Evolutionary conservation across 2,113 vertebrate species (phyloP).

Genomic region (Burhinus bistriatus): DNA sequence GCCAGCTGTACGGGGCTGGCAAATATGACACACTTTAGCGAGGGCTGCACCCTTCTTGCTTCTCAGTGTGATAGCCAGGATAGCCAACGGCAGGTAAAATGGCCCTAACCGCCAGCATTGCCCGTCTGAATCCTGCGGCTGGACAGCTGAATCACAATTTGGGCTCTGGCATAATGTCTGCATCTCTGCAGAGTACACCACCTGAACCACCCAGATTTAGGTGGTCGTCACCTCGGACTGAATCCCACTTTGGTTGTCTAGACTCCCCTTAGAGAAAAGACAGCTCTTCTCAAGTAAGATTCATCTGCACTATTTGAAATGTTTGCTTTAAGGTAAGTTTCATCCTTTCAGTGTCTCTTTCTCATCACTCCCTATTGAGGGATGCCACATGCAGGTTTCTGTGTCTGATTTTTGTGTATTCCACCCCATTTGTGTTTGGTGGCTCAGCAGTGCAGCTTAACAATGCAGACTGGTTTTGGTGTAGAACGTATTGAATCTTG

Average conservation of each 20-base stretch:
- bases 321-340: neutral
- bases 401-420: neutral
- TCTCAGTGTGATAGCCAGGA: neutral
- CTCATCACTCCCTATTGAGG: accelerated
- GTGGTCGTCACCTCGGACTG: neutral
- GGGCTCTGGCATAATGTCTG: neutral
- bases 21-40: neutral
- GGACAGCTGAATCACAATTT: neutral
- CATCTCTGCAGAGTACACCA: neutral
- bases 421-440: neutral
- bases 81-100: neutral
- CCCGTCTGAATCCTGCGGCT: accelerated
- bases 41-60: neutral
- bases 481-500: neutral
- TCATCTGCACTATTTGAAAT: neutral
- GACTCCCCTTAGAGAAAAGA: neutral
- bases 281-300: neutral
- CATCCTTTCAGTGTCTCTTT: neutral
- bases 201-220: neutral
- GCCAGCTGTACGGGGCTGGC: neutral
- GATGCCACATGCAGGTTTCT: neutral
- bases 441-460: neutral
- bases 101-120: neutral
- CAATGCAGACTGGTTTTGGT: neutral
- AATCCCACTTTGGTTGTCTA: neutral